Percentiles rank a stretch among this genome's conserved stretches.
Evolutionary conservation across 1,140 invertebrate genomes (phyloP).

Genomic region (Heliconius hermathena): DNA sequence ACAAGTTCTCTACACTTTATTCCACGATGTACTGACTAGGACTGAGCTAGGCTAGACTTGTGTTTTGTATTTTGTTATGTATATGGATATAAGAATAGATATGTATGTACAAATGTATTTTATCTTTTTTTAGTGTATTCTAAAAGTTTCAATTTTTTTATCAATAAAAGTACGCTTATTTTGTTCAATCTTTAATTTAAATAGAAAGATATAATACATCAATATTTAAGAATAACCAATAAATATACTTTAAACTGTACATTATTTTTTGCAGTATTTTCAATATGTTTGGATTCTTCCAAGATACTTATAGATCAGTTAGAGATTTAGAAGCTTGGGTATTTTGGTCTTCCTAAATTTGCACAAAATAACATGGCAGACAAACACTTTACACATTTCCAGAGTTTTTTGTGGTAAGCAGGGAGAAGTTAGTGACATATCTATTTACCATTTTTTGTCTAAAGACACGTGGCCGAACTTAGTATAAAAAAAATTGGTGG

Average conservation of each 20-base stretch:
- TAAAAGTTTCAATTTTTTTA: neutral
- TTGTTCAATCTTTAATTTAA: neutral
- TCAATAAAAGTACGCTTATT: neutral
- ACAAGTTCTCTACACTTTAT: conserved; percentile 27
- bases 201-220: neutral
- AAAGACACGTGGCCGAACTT: too few species aligned
- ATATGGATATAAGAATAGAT: neutral
- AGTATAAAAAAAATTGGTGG: too few species aligned
- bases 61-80: neutral
- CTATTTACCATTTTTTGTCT: too few species aligned
- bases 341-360: too few species aligned
- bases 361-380: too few species aligned
- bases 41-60: neutral
- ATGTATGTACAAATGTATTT: neutral
- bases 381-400: too few species aligned
- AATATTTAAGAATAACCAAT: neutral
- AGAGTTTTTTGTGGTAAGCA: too few species aligned
- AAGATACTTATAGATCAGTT: too few species aligned
- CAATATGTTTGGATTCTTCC: too few species aligned
- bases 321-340: too few species aligned
- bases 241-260: too few species aligned
- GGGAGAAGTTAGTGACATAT: too few species aligned
- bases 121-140: neutral
- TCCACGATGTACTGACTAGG: conserved; percentile 6
- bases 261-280: neutral